Evolutionary conservation across 2,888 invertebrate species (phyloP).

Genomic region (Selenia dentaria): DNA sequence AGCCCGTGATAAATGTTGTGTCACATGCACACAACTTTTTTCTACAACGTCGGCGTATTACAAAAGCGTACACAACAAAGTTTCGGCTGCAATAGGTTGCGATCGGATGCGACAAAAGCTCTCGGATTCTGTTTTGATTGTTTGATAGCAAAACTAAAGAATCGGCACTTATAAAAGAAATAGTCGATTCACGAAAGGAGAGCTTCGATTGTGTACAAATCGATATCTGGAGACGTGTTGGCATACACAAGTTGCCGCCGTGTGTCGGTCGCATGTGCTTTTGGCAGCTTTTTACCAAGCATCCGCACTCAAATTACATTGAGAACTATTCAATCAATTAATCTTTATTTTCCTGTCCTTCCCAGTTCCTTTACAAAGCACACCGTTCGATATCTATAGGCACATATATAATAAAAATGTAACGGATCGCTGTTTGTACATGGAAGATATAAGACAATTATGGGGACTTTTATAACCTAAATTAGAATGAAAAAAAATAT

Average conservation of each 20-base stretch:
- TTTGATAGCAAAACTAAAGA: conserved; percentile 67
- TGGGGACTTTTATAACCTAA: too few species aligned
- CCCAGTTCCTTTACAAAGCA: too few species aligned
- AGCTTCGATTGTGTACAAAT: conserved; percentile 47
- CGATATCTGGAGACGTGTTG: conserved; percentile 55
- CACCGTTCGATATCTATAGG: neutral
- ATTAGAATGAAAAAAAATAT: too few species aligned
- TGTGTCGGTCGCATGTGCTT: conserved; percentile 29
- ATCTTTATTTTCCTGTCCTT: neutral
- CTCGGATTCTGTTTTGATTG: conserved; percentile 71
- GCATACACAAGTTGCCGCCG: conserved; percentile 48
- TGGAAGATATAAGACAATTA: too few species aligned
- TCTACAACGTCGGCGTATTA: conserved; percentile 47
- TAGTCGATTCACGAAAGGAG: conserved; percentile 55
- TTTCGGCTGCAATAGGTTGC: conserved; percentile 62
- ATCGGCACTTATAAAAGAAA: conserved; percentile 60
- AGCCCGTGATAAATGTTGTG: conserved; percentile 57
- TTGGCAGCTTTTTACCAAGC: conserved; percentile 12
- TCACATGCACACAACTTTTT: conserved; percentile 42
- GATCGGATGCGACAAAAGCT: conserved; percentile 45
- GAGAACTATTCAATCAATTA: conserved; percentile 13
- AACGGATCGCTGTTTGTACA: too few species aligned
- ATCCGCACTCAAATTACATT: conserved; percentile 33
- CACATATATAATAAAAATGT: too few species aligned
- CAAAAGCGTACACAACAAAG: conserved; percentile 58